phyloP scores from a whole-genome alignment of 2,888 invertebrate species.

The Timandra comae region DNA sequence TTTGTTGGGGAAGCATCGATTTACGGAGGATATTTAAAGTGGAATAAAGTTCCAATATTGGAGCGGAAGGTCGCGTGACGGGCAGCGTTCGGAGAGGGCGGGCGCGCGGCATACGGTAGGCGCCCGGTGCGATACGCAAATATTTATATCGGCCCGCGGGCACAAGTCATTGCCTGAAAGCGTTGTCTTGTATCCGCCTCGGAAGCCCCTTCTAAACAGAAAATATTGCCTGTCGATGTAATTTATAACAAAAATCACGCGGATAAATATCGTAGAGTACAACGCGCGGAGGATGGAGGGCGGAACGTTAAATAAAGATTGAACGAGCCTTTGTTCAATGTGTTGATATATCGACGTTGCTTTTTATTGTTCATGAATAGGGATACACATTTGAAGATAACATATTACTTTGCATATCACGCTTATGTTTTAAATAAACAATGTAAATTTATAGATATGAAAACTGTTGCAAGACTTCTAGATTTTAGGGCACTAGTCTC shows the following conservation, averaged over 20 bases:
- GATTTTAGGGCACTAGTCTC: too few relatives aligned
- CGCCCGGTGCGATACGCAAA: conserved; percentile 56
- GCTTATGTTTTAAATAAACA: too few relatives aligned
- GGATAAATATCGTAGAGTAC: conserved; percentile 33
- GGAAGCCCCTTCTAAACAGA: conserved; percentile 43
- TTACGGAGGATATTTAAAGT: conserved; percentile 48
- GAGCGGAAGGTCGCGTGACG: conserved; percentile 50
- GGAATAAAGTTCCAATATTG: conserved; percentile 54
- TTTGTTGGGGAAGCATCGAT: conserved; percentile 46
- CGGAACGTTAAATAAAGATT: conserved; percentile 44
- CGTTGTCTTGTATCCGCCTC: conserved; percentile 56
- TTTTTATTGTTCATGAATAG: conserved; percentile 23
- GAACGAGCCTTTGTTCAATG: conserved; percentile 32
- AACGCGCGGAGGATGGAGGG: conserved; percentile 31
- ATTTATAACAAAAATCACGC: conserved; percentile 51
- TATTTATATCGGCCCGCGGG: conserved; percentile 53
- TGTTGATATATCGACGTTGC: conserved; percentile 30
- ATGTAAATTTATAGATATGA: too few relatives aligned
- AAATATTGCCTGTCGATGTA: conserved; percentile 61
- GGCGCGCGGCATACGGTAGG: conserved; percentile 25
- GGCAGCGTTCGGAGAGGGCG: conserved; percentile 28
- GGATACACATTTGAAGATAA: conserved; percentile 6
- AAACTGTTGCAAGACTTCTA: too few relatives aligned
- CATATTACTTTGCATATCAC: not conserved
- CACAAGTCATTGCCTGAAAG: conserved; percentile 67